Evolutionary conservation across 2,888 invertebrate species (phyloP), one percentile per base, ranked within the genome.

Genomic region (Brachyptera putata): DNA sequence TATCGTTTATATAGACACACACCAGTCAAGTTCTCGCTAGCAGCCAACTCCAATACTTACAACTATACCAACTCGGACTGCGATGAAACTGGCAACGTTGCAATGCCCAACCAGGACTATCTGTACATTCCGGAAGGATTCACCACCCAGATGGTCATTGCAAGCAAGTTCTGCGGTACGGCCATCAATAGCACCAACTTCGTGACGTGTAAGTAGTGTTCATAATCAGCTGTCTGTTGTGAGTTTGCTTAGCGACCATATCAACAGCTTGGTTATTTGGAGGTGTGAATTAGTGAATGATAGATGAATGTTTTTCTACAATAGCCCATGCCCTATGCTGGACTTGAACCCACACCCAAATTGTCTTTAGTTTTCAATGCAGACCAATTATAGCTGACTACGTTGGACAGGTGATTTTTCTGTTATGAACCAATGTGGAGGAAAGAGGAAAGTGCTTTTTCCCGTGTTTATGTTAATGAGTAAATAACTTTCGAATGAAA

Each of bases 21-120:
- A 39, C 65, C 77, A 36, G 75, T 75, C 0, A 74, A 70, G 16
- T 79, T 78, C 67, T 70, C 73, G 3, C 60, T 78, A 69, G 77
- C 77, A 0, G 74, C 70, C 63, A 71, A 74, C 22, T 16, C 21
- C 7, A 37, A 9, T 3, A 18, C 25, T n/a, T 1, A 30, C 18
- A 57, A 57, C 30, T 43, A 36, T 43, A 41, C 57, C 16, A 22
- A 16, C 24, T 46, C 41, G 9, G 25, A 57, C 26, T 57, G 46
- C 18, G 36, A 50, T 30, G 25, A 25, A 13, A 14, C 36, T 5
- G 13, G n/a, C 0, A 13, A 34, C n/a, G 16, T 25, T 34, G 37
- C 36, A 11, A 22, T 25, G 1, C 36, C 50, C 4, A 58, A 39
- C 22, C 48, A 58, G 18, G 58, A 58, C 24, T 58, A 58, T n/a